Percentiles rank a stretch among this genome's conserved stretches.
Evolutionary conservation across 2,113 vertebrate genomes (phyloP).

Genomic region (Strix aluco): DNA sequence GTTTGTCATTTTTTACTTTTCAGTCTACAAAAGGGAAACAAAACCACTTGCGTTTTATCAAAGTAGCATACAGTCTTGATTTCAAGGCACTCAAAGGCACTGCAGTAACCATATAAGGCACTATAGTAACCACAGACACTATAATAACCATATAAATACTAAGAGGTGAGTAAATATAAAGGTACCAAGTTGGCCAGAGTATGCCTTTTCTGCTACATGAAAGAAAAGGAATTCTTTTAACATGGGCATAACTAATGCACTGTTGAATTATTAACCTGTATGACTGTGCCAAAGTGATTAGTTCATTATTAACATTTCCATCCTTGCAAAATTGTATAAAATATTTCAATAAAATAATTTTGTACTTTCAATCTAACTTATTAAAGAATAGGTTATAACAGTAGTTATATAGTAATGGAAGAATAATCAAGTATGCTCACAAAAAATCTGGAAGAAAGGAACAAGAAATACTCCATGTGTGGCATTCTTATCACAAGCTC

Average conservation of each 20-base stretch:
- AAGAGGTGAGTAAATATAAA: background rate
- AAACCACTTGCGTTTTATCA: background rate
- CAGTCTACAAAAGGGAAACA: background rate
- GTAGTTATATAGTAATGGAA: background rate
- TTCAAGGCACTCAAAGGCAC: background rate
- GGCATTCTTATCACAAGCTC: background rate
- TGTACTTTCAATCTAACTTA: background rate
- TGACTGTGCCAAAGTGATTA: background rate
- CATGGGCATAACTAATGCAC: background rate
- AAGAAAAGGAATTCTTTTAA: background rate
- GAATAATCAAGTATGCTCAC: background rate
- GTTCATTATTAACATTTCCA: background rate
- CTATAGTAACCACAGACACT: background rate
- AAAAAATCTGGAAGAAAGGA: background rate
- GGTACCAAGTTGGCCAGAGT: background rate
- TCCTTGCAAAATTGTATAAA: background rate
- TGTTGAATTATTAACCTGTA: slow-evolving; percentile 2
- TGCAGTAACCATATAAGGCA: background rate
- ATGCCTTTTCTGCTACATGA: background rate
- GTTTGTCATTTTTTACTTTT: background rate
- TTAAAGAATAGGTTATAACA: background rate
- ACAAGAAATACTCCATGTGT: background rate
- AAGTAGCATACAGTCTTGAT: background rate
- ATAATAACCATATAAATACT: background rate
- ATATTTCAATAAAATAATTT: slow-evolving; percentile 13